Evolutionary conservation across 2,113 vertebrate species (phyloP), one percentile per base, ranked within the genome.

Genomic region (Ceyx margarethae): DNA sequence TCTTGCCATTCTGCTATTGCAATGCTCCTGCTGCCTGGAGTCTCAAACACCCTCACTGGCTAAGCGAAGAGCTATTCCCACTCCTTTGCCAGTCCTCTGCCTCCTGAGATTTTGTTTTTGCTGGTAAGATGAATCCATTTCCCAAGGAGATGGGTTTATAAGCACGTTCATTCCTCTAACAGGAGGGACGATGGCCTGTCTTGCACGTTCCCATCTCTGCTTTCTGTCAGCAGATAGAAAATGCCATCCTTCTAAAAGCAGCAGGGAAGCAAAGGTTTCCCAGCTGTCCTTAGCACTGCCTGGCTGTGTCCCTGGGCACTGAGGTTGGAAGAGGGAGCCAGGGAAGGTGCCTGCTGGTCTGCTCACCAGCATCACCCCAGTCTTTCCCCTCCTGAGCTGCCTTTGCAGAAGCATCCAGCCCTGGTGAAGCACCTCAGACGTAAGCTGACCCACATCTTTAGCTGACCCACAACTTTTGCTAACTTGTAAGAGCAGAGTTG

Each of bases 281-380:
- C 40, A 25, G 2, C 10, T 0, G 3, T 23, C 26, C 0, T 1
- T 15, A 29, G 40, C 48, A 18, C 43, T 37, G 37, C 15, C 50
- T n/a, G 68, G 23, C 56, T 15, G 10, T 48, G 42, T 51, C 58
- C 26, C 42, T 5, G 48, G 9, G n/a, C 58, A 61, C 3, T 29
- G 48, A 61, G 23, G 40, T 7, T 4, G 3, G 11, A 26, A 35
- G 3, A 17, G 25, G 31, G 3, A 22, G 7, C 5, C 0, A 0
- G 58, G 43, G n/a, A 56, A 33, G 58, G 35, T 68, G 22, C 26
- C 26, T 57, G 33, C 42, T 78, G 37, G 4, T 57, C 43, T 20
- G 65, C 42, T 74, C 37, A 57, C 25, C 65, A 25, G 15, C 1
- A 2, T 58, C 25, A 29, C 8, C 35, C 5, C 50, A 9, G 2